Conservation (phyloP, 1,140 invertebrate species). For the Philotrypesis tridentata region DNA sequence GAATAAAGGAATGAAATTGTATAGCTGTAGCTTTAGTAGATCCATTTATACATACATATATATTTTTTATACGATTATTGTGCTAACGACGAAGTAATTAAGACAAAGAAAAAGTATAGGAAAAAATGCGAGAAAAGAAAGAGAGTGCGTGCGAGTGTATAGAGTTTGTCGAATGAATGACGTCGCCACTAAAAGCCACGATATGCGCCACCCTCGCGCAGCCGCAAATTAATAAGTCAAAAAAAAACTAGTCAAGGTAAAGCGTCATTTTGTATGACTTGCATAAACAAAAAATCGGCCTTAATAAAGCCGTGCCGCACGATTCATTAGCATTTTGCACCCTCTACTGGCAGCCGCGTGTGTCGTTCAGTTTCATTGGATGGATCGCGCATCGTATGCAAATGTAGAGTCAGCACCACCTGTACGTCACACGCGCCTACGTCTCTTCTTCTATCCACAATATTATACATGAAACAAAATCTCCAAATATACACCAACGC, state of each 20-base stretch:
- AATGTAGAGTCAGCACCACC: neutral
- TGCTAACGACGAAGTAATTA: too few relatives aligned
- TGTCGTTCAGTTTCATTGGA: too few relatives aligned
- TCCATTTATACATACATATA: too few relatives aligned
- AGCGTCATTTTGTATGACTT: conserved; percentile 15
- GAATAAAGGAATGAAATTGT: too few relatives aligned
- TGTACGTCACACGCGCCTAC: neutral
- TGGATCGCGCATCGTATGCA: neutral
- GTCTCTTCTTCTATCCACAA: too few relatives aligned
- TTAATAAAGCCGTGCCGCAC: neutral
- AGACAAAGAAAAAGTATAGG: neutral
- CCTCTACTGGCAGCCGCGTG: too few relatives aligned
- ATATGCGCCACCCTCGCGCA: conserved; percentile 67
- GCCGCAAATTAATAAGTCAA: conserved; percentile 45
- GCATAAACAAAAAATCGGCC: neutral
- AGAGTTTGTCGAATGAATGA: neutral
- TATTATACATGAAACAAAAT: neutral
- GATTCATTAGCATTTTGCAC: neutral
- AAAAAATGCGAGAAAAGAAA: neutral
- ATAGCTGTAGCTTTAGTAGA: too few relatives aligned
- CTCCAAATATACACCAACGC: neutral
- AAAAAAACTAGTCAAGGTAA: conserved; percentile 70
- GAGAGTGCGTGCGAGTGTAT: conserved; percentile 45
- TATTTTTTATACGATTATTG: too few relatives aligned
- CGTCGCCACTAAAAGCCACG: conserved; percentile 56